Evolutionary conservation across 2,888 invertebrate genomes (phyloP), one percentile per base, ranked within the genome.

Genomic region (Dasysyrphus tricinctus): DNA sequence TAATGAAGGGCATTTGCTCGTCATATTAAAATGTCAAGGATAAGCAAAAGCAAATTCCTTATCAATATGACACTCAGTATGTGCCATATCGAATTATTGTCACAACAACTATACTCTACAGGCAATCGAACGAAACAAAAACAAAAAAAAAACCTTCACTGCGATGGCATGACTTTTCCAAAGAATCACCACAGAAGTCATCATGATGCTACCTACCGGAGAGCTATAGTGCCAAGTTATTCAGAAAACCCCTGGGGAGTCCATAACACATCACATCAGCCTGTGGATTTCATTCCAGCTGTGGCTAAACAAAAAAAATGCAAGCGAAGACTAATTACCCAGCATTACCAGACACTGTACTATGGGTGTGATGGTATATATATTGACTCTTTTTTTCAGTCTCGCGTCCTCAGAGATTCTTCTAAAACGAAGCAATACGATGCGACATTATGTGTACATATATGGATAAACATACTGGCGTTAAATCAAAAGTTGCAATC

Each of bases 161-260:
- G 39, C 76, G 16, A 72, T 77, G 67, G 61, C 61, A 72, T 84
- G 72, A 75, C 65, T 76, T 76, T 84, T 84, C 80, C 51, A 29
- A 39, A 76, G 80, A 84, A 84, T 74, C 69, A 73, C 72, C 54
- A 24, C 51, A 61, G 54, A 70, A 63, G 63, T 76, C 42, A 69
- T 70, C 63, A 69, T 59, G 70, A 54, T 39, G 47, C 76, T 76
- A 72, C 80, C 80, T 84, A 80, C 84, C 80, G 34, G 80, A 73
- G 49, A 39, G 72, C 29, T 29, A 24, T 24, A 61, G 32, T 49
- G 61, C 19, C 47, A 54, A 37, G 57, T 84, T 84, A 80, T 78
- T 44, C 47, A 59, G 84, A 84, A 84, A 84, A 54, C 84, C 83
- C 80, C 84, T 84, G 80, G 84, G 84, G 84, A 84, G 84, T 84